A percentile compares a stretch with the other conserved stretches of the same genome.
Conservation (phyloP, 2,888 invertebrate genomes). For the Gryllus longicercus region DNA sequence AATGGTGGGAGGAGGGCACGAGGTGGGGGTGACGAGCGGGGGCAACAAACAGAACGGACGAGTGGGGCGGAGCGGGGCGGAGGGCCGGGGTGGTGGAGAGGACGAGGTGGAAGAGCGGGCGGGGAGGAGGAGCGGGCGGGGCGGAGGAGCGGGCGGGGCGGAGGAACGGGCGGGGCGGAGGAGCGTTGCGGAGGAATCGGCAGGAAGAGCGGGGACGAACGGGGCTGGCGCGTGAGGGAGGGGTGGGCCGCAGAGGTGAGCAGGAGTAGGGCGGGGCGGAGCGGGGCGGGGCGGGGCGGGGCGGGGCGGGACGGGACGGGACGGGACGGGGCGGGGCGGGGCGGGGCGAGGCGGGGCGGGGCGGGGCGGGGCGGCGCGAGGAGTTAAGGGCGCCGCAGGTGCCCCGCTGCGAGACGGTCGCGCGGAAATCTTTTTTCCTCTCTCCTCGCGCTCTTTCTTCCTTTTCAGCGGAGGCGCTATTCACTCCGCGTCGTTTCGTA, state of each 20-base stretch:
- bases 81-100: not conserved
- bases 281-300: conserved; percentile 21
- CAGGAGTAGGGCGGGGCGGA: conserved; percentile 26
- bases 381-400: too few relatives aligned
- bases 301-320: too few relatives aligned
- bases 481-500: too few relatives aligned
- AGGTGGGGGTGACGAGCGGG: not conserved
- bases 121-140: too few relatives aligned
- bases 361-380: too few relatives aligned
- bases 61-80: not conserved
- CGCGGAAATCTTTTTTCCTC: too few relatives aligned
- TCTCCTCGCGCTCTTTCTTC: too few relatives aligned
- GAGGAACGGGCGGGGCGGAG: not conserved
- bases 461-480: too few relatives aligned
- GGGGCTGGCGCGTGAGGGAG: not conserved
- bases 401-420: too few relatives aligned
- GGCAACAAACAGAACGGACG: not conserved
- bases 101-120: not conserved
- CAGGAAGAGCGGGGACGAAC: not conserved
- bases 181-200: not conserved
- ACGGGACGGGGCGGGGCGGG: conserved; percentile 18
- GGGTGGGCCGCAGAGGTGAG: not conserved
- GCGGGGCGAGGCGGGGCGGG: not conserved
- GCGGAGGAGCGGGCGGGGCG: not conserved
- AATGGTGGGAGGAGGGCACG: too few relatives aligned